These are phyloP conservation scores for Spermophilus dauricus DNA, from an alignment of 2,113 vertebrate genomes.

Conservation along the genomic window DNA sequence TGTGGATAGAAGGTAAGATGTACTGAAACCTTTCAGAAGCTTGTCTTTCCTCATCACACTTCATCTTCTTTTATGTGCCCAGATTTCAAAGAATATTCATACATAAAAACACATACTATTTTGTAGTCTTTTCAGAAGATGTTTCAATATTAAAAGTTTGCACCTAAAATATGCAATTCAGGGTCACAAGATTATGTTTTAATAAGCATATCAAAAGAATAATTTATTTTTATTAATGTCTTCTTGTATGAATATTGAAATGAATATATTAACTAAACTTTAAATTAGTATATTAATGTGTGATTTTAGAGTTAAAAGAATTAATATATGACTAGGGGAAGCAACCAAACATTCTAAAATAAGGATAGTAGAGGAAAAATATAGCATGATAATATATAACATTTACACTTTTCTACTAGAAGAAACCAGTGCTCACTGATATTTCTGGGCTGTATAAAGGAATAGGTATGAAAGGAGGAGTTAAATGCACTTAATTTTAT, in stretches of 20 bases:
- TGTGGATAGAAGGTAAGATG: slow-evolving; percentile 70
- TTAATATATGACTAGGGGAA: slow-evolving; percentile 47
- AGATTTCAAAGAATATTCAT: neutral
- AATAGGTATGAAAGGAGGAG: neutral
- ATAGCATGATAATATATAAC: neutral
- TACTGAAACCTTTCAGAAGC: slow-evolving; percentile 23
- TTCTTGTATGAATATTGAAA: neutral
- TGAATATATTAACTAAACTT: slow-evolving; percentile 20
- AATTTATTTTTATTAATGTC: neutral
- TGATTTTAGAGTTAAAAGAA: neutral
- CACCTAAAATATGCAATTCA: slow-evolving; percentile 7
- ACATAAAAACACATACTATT: neutral
- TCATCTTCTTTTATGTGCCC: slow-evolving; percentile 2
- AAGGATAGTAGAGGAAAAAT: neutral
- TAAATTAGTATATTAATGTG: neutral
- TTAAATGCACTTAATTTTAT: slow-evolving; percentile 41
- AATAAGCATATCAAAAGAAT: slow-evolving; percentile 37
- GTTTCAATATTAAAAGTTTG: neutral
- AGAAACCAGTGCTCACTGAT: neutral
- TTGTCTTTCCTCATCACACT: neutral
- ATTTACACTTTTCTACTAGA: slow-evolving; percentile 2
- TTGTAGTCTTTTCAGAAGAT: neutral
- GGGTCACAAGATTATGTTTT: neutral
- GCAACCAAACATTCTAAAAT: slow-evolving; percentile 13
- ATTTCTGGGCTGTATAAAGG: neutral